These are phyloP conservation scores for Ips nitidus DNA, from an alignment of 1,140 invertebrate species.

Conservation along the genomic window DNA sequence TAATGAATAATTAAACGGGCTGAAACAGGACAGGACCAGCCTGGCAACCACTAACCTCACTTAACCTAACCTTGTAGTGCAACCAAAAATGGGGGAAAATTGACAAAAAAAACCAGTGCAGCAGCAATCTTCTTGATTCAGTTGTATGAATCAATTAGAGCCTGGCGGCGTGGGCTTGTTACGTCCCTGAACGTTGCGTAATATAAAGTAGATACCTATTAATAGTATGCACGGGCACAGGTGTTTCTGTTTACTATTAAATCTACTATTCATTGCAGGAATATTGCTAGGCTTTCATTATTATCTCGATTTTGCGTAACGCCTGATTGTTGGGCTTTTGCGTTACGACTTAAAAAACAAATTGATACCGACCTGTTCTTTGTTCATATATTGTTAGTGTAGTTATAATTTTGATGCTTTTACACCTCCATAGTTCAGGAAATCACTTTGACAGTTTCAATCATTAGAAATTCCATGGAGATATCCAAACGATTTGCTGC, in stretches of 20 bases:
- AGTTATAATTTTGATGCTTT: too few species aligned
- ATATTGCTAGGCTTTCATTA: conserved; percentile 20
- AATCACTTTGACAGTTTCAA: too few species aligned
- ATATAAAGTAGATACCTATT: conserved; percentile 19
- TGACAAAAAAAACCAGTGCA: not conserved
- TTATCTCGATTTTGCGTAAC: conserved; percentile 25
- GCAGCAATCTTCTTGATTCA: too few species aligned
- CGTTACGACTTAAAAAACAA: conserved; percentile 6
- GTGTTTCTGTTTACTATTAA: conserved; percentile 34
- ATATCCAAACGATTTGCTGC: too few species aligned
- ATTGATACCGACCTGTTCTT: too few species aligned
- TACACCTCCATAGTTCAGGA: too few species aligned
- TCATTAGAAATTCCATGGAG: too few species aligned
- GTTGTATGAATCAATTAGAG: too few species aligned
- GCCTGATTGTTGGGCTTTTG: conserved; percentile 17
- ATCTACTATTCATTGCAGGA: conserved; percentile 30
- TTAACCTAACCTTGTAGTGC: too few species aligned
- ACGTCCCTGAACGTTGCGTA: conserved; percentile 20
- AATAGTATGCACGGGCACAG: conserved; percentile 28
- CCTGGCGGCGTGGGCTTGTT: not conserved
- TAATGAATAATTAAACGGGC: conserved; percentile 9
- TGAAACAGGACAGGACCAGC: not conserved
- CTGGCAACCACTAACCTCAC: not conserved
- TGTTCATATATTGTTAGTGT: too few species aligned
- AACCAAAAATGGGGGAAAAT: not conserved